Conservation (phyloP, 2,113 vertebrate genomes). For the Jaculus jaculus region DNA sequence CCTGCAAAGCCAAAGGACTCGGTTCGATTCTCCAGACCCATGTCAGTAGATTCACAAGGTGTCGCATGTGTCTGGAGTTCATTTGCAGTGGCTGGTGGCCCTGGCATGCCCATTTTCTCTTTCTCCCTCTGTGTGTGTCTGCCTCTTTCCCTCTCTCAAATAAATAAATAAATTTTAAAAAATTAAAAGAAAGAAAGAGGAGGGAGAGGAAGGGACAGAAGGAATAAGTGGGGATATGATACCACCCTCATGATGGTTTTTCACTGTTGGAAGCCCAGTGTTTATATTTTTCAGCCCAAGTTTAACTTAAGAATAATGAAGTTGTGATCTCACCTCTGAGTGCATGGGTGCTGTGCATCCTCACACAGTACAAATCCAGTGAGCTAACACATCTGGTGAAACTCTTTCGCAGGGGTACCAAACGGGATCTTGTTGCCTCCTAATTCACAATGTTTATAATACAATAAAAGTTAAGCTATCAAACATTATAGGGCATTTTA, state of each 20-base stretch:
- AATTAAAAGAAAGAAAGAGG: no score
- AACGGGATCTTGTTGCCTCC: not conserved
- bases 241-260: not conserved
- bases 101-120: no score
- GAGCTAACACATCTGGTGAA: constrained; percentile 4
- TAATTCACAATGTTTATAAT: not conserved
- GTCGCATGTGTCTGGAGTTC: no score
- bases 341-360: not conserved
- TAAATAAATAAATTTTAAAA: no score
- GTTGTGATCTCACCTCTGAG: no score
- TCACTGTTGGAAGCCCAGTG: not conserved
- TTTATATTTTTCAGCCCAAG: not conserved
- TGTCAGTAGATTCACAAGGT: no score
- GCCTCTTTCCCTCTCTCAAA: no score
- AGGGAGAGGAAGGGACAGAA: not conserved
- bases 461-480: not conserved
- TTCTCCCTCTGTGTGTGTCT: no score
- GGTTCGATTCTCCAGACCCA: no score
- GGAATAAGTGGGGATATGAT: no score
- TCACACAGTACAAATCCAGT: not conserved
- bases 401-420: not conserved
- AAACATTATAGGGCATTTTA: not conserved
- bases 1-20: no score
- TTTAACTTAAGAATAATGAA: not conserved
- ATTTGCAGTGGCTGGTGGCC: no score